phyloP scores from a whole-genome alignment of 2,888 invertebrate species.

The Psylliodes chrysocephalus region DNA sequence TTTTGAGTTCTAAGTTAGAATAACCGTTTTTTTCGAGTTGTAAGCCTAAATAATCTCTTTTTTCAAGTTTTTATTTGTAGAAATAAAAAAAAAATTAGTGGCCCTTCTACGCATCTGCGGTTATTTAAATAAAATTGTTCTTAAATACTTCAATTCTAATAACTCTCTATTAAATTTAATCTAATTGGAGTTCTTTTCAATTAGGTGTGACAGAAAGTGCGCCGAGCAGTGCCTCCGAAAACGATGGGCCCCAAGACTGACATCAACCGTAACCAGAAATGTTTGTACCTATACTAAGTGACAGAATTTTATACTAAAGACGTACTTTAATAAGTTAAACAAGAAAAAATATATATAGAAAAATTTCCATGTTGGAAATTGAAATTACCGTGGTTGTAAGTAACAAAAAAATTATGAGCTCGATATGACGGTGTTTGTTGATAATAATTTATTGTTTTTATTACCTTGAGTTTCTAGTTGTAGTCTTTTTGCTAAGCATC shows the following conservation, averaged over 20 bases:
- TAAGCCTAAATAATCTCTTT: no score
- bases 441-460: slow-evolving; percentile 58
- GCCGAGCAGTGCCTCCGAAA: slow-evolving; percentile 61
- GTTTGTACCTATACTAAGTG: slow-evolving; percentile 57
- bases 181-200: no score
- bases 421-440: slow-evolving; percentile 64
- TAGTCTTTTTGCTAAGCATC: slow-evolving; percentile 57
- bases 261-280: slow-evolving; percentile 52
- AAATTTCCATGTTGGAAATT: slow-evolving; percentile 42
- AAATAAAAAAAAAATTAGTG: no score
- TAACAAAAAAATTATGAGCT: slow-evolving; percentile 54
- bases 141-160: no score
- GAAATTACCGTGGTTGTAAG: slow-evolving; percentile 53
- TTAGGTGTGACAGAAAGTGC: slow-evolving; percentile 57
- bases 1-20: no score
- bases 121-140: no score
- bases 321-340: slow-evolving; percentile 26
- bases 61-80: no score
- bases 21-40: no score
- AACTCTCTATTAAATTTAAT: no score
- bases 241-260: slow-evolving; percentile 65
- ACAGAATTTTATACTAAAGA: slow-evolving; percentile 61
- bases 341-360: slow-evolving; percentile 9
- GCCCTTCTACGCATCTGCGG: no score
- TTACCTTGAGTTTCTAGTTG: slow-evolving; percentile 28